phyloP scores from a whole-genome alignment of 2,888 invertebrate species.

The Ypsolopha scabrella region DNA sequence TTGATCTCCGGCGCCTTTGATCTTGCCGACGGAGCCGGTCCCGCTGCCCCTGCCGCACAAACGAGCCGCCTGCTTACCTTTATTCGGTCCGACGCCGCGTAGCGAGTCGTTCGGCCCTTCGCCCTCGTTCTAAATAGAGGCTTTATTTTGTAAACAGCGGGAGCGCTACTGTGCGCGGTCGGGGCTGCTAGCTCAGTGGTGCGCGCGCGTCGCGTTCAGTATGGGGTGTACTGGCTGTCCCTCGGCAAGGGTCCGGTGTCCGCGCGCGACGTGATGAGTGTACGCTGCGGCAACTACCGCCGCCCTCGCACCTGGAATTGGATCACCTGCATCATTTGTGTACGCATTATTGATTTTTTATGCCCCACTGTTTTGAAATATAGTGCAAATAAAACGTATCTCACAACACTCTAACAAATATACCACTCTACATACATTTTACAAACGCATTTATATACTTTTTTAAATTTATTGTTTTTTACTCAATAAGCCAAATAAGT shows the following conservation, averaged over 20 bases:
- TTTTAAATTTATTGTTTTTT: no score
- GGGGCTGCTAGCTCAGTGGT: constrained; percentile 31
- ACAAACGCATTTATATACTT: no score
- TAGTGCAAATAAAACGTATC: no score
- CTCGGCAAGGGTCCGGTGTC: constrained; percentile 17
- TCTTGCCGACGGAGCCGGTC: constrained; percentile 65
- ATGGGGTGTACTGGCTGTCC: constrained; percentile 49
- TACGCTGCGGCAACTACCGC: constrained; percentile 16
- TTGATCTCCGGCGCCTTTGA: constrained; percentile 67
- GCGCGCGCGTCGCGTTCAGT: constrained; percentile 39
- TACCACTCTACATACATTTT: no score
- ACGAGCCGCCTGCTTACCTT: constrained; percentile 64
- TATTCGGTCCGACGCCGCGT: constrained; percentile 65
- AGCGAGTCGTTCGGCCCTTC: constrained; percentile 55
- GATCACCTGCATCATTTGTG: constrained; percentile 56
- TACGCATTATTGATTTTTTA: constrained; percentile 26
- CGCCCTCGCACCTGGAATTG: constrained; percentile 20
- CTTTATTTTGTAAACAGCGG: constrained; percentile 67
- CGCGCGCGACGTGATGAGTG: constrained; percentile 24
- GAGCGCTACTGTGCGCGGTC: constrained; percentile 49
- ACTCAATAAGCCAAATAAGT: no score
- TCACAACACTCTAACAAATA: no score
- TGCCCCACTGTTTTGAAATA: no score
- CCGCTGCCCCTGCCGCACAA: constrained; percentile 62
- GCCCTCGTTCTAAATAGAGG: constrained; percentile 66